phyloP scores from a whole-genome alignment of 2,113 vertebrate genomes.

The Sturnus vulgaris region DNA sequence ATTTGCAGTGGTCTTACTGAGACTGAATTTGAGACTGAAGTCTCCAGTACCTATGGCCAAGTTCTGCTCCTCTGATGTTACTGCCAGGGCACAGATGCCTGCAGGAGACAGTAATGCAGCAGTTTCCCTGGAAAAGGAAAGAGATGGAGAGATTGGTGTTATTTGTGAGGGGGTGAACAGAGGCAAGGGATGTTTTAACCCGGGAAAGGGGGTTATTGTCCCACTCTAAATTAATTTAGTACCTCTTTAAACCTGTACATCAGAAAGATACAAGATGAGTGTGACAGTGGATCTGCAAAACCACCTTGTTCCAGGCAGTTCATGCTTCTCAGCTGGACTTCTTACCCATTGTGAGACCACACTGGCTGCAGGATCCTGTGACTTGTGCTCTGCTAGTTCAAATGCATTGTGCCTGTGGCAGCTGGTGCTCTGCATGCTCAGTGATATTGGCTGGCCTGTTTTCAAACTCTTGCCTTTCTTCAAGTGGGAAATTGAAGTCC shows the following conservation, averaged over 20 bases:
- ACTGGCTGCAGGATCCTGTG: background rate
- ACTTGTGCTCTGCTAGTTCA: accelerated
- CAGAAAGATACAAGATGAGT: background rate
- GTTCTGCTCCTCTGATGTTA: background rate
- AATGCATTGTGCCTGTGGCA: background rate
- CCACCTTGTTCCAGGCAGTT: background rate
- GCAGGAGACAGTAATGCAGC: background rate
- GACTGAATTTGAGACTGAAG: background rate
- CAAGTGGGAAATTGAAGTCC: background rate
- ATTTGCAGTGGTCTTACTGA: background rate
- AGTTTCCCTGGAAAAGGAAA: background rate
- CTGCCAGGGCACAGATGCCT: background rate
- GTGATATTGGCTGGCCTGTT: background rate
- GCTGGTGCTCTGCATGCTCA: background rate
- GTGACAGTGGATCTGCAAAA: background rate
- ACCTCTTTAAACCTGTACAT: background rate
- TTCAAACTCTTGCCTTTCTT: background rate
- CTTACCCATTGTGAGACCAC: background rate
- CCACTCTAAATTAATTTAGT: background rate
- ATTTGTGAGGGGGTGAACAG: background rate
- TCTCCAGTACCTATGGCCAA: background rate
- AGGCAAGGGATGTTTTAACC: background rate
- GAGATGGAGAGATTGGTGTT: background rate
- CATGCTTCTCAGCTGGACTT: background rate
- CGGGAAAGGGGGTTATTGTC: background rate